phyloP scores from a whole-genome alignment of 2,888 invertebrate genomes.

The Conomelus anceps region DNA sequence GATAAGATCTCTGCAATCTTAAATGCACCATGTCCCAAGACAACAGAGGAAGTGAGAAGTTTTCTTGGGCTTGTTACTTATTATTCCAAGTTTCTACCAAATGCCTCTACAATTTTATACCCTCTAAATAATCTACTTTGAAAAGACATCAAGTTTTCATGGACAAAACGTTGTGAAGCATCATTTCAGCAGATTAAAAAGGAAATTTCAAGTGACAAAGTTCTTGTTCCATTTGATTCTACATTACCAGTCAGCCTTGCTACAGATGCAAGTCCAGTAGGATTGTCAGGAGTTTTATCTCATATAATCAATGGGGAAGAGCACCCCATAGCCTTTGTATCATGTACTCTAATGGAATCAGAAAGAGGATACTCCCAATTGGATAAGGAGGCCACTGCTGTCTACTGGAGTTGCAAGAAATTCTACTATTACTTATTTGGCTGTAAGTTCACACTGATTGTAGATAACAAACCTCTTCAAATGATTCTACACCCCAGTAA shows the following conservation, averaged over 20 bases:
- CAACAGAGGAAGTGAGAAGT: not conserved
- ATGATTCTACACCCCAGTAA: conserved; percentile 16
- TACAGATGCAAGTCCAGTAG: conserved; percentile 22
- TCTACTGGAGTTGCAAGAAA: not conserved
- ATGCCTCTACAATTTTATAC: not conserved
- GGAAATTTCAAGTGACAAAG: conserved; percentile 15
- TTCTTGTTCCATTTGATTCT: conserved; percentile 16
- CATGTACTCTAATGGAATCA: not conserved
- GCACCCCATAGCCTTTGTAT: conserved; percentile 12
- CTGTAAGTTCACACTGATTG: conserved; percentile 17
- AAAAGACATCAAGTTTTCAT: conserved; percentile 1
- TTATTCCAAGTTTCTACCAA: conserved; percentile 12
- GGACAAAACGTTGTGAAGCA: conserved; percentile 14
- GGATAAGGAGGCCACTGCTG: not conserved
- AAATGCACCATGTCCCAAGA: not conserved
- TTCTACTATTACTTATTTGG: conserved; percentile 21
- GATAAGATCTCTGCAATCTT: conserved; percentile 17
- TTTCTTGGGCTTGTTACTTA: conserved; percentile 13
- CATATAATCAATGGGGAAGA: conserved; percentile 13
- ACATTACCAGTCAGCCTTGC: conserved; percentile 12
- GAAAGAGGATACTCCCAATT: not conserved
- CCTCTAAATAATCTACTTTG: not conserved
- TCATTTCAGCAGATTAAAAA: not conserved
- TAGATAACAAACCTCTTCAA: conserved; percentile 23
- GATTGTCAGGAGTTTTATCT: conserved; percentile 10